phyloP scores from a whole-genome alignment of 2,113 vertebrate species.

The Clinocottus analis region DNA sequence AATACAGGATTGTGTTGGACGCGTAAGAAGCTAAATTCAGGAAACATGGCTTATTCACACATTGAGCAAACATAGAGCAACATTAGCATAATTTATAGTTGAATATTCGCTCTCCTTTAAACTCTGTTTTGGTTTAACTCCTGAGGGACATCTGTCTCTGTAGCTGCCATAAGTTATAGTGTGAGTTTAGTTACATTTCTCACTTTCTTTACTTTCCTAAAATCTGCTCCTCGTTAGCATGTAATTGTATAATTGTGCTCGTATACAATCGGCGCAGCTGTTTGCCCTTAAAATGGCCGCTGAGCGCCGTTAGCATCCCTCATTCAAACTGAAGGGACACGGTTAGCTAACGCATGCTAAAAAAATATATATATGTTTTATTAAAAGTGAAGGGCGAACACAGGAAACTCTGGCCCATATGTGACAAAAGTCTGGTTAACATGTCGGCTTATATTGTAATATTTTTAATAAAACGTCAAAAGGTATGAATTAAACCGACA shows the following conservation, averaged over 20 bases:
- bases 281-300: conserved; percentile 5
- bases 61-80: no score
- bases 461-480: conserved; percentile 23
- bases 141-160: background rate
- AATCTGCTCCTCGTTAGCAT: background rate
- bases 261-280: background rate
- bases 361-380: background rate
- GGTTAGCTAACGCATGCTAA: background rate
- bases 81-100: background rate
- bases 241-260: no score
- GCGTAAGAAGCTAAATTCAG: background rate
- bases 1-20: background rate
- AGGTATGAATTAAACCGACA: conserved; percentile 38
- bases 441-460: conserved; percentile 4
- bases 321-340: background rate
- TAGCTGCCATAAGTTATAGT: background rate
- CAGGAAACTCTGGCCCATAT: conserved; percentile 7
- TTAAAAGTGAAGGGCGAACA: conserved; percentile 32
- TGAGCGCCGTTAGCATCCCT: background rate
- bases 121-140: background rate
- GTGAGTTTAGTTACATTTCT: background rate
- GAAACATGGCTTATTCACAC: background rate
- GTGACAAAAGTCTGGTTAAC: conserved; percentile 33
- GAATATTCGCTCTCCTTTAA: background rate
- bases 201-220: background rate